Evolutionary conservation across 2,888 invertebrate genomes (phyloP).

Genomic region (Polymixis flavicincta): DNA sequence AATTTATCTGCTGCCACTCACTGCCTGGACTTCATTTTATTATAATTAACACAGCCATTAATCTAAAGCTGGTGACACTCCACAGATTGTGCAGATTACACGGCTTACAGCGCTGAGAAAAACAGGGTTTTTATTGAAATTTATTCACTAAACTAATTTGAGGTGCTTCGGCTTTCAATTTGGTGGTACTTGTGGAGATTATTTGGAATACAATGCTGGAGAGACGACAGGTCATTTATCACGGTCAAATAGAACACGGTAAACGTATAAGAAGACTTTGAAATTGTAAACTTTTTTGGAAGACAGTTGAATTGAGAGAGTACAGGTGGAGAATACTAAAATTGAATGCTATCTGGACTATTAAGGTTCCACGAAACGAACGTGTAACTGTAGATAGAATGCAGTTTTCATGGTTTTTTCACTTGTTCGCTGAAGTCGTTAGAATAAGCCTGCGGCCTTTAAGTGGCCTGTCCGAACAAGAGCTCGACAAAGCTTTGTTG

Average conservation of each 20-base stretch:
- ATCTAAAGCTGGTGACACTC: constrained; percentile 57
- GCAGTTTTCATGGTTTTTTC: neutral
- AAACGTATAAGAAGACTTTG: neutral
- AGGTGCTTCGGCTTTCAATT: constrained; percentile 36
- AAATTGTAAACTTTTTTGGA: neutral
- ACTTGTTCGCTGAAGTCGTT: neutral
- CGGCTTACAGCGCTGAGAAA: constrained; percentile 24
- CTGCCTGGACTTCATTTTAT: constrained; percentile 52
- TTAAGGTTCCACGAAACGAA: neutral
- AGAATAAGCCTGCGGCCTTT: constrained; percentile 4
- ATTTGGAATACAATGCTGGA: constrained; percentile 28
- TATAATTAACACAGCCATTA: constrained; percentile 61
- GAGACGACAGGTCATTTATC: constrained; percentile 31
- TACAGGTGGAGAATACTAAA: neutral
- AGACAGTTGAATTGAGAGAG: neutral
- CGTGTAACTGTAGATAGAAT: neutral
- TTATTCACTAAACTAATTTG: constrained; percentile 45
- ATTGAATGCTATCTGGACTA: neutral
- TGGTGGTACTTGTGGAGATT: constrained; percentile 15
- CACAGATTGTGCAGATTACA: constrained; percentile 55
- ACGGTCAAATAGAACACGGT: constrained; percentile 7
- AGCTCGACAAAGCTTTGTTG: constrained; percentile 13
- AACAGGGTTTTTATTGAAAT: constrained; percentile 44
- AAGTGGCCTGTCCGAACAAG: neutral
- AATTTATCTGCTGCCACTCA: constrained; percentile 57